phyloP scores from a whole-genome alignment of 2,797 vertebrate species.

The Urophycis tenuis region DNA sequence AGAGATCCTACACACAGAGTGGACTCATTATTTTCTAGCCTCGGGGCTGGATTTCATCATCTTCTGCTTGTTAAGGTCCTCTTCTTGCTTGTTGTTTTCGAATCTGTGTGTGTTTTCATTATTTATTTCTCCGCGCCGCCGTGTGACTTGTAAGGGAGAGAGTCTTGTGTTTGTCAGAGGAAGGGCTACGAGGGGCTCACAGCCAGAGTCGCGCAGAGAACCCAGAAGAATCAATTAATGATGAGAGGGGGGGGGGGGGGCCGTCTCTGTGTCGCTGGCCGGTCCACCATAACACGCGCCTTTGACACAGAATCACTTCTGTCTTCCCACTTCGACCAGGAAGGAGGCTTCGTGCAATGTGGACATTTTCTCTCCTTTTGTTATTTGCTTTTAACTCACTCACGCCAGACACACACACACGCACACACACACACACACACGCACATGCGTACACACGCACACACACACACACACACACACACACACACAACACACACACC shows the following conservation, averaged over 20 bases:
- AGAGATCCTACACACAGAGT: slow-evolving; percentile 76
- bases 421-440: slow-evolving; percentile 32
- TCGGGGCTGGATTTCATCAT: slow-evolving; percentile 76
- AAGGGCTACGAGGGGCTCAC: slow-evolving; percentile 55
- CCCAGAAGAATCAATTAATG: slow-evolving; percentile 80
- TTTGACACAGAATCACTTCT: slow-evolving; percentile 70
- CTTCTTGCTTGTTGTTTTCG: slow-evolving; percentile 49
- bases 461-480: slow-evolving; percentile 35
- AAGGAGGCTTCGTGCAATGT: slow-evolving; percentile 43
- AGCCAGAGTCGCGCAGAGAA: slow-evolving; percentile 74
- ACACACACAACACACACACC: slow-evolving; percentile 33
- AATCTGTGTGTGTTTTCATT: slow-evolving; percentile 29
- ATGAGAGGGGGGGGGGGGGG: slow-evolving; percentile 73
- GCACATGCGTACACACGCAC: slow-evolving; percentile 32
- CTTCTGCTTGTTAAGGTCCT: slow-evolving; percentile 74
- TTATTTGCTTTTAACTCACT: slow-evolving; percentile 39
- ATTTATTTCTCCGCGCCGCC: background rate
- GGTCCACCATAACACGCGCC: slow-evolving; percentile 71
- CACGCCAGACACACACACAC: slow-evolving; percentile 23
- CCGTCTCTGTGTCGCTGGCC: slow-evolving; percentile 73
- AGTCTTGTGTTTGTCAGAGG: slow-evolving; percentile 36
- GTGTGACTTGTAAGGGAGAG: slow-evolving; percentile 17
- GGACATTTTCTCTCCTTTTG: slow-evolving; percentile 30
- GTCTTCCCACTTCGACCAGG: slow-evolving; percentile 64
- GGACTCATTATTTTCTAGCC: slow-evolving; percentile 89